phyloP scores from a whole-genome alignment of 2,797 vertebrate genomes.

The Enteromius paludinosus region DNA sequence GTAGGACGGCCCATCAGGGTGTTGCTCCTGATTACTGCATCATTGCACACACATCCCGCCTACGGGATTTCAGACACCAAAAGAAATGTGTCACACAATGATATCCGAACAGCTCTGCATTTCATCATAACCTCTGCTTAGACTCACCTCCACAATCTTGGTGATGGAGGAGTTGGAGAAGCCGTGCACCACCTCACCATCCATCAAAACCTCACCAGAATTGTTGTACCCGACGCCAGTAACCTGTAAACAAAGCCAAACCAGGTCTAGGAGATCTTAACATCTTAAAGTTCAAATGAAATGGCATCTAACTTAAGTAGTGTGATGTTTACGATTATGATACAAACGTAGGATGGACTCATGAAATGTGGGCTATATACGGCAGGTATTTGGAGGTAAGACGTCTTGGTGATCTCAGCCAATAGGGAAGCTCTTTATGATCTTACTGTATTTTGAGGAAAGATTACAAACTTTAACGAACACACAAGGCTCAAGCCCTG shows the following conservation, averaged over 20 bases:
- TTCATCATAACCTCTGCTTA: background rate
- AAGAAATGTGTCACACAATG: background rate
- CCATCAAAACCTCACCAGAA: constrained; percentile 87
- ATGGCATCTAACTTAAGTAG: background rate
- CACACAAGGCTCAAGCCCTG: background rate
- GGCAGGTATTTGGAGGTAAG: background rate
- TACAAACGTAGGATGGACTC: background rate
- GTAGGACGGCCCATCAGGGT: constrained; percentile 93
- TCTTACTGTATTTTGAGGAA: background rate
- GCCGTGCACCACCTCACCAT: constrained; percentile 90
- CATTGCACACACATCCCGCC: constrained; percentile 95
- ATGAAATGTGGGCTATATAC: background rate
- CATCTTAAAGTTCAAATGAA: background rate
- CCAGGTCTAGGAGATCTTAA: background rate
- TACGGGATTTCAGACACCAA: constrained; percentile 45
- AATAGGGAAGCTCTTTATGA: background rate
- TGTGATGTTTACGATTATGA: background rate
- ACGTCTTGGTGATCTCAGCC: background rate
- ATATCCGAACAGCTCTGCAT: background rate
- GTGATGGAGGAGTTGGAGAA: constrained; percentile 88
- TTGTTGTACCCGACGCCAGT: constrained; percentile 95
- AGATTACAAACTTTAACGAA: background rate
- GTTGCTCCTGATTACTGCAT: constrained; percentile 91
- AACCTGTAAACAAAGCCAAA: constrained; percentile 77
- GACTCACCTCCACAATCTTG: constrained; percentile 90